Evolutionary conservation across 2,888 invertebrate genomes (phyloP).

Genomic region (Drosophila siamana): DNA sequence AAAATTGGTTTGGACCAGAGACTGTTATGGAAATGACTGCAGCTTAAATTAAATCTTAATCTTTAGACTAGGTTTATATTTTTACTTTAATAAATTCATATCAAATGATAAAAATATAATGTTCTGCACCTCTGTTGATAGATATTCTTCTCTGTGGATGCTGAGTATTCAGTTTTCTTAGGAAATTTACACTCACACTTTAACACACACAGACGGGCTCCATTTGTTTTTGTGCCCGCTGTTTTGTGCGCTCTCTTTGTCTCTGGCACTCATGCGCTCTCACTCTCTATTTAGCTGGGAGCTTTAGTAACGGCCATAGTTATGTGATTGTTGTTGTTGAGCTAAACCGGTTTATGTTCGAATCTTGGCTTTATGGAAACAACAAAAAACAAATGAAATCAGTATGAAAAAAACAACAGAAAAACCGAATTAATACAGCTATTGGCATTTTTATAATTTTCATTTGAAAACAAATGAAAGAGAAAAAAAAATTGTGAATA

Average conservation of each 20-base stretch:
- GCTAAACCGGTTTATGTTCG: constrained; percentile 67
- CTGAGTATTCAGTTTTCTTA: constrained; percentile 55
- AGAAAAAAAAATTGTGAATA: constrained; percentile 41
- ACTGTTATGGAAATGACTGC: not conserved
- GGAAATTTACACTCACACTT: constrained; percentile 46
- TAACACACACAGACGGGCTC: constrained; percentile 3
- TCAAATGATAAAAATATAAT: too few species aligned
- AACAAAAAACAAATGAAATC: constrained; percentile 55
- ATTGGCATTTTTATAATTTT: constrained; percentile 66
- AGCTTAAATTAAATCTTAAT: not conserved
- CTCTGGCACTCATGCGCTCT: constrained; percentile 29
- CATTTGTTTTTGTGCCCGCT: constrained; percentile 21
- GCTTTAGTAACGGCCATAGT: constrained; percentile 59
- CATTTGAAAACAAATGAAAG: constrained; percentile 51
- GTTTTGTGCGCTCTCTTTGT: constrained; percentile 12
- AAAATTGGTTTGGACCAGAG: not conserved
- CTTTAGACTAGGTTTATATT: not conserved
- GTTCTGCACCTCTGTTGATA: not conserved
- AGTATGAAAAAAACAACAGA: constrained; percentile 40
- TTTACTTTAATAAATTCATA: too few species aligned
- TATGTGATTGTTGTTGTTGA: constrained; percentile 31
- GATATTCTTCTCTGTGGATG: constrained; percentile 41
- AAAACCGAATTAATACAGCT: constrained; percentile 61
- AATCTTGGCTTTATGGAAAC: constrained; percentile 42
- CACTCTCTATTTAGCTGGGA: constrained; percentile 38